These are phyloP conservation scores for Drosophila teissieri DNA, from an alignment of 1,140 invertebrate species.

Conservation along the genomic window DNA sequence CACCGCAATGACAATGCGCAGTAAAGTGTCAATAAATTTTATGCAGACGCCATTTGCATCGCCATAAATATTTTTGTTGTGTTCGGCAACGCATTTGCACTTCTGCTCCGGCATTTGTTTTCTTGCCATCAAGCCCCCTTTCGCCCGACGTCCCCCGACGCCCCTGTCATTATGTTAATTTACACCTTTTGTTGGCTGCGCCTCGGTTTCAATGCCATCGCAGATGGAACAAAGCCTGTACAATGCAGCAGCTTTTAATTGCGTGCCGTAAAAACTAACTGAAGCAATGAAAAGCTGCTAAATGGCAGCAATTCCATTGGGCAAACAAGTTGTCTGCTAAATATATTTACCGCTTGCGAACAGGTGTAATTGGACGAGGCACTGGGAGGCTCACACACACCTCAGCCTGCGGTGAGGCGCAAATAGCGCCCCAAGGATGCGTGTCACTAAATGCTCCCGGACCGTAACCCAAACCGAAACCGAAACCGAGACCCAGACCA, in stretches of 20 bases:
- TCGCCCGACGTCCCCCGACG: too few relatives aligned
- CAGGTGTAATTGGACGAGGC: constrained; percentile 42
- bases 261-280: constrained; percentile 62
- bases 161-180: constrained; percentile 72
- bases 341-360: constrained; percentile 43
- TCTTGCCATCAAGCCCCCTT: background rate
- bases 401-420: constrained; percentile 32
- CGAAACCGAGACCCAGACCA: constrained; percentile 38
- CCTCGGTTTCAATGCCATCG: constrained; percentile 31
- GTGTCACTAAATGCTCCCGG: constrained; percentile 30
- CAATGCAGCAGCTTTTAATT: constrained; percentile 65
- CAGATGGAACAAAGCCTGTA: constrained; percentile 24
- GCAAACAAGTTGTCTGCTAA: constrained; percentile 42
- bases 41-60: constrained; percentile 80
- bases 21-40: constrained; percentile 82
- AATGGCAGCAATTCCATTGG: constrained; percentile 25
- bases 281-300: constrained; percentile 39
- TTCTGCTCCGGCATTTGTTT: constrained; percentile 36
- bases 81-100: constrained; percentile 15
- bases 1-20: constrained; percentile 68
- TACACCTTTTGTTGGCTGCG: constrained; percentile 58
- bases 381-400: background rate
- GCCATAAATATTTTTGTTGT: constrained; percentile 72
- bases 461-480: constrained; percentile 14
- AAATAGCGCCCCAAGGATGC: constrained; percentile 65